Conservation (phyloP, 2,888 invertebrate genomes). For the Ceriagrion tenellum region DNA sequence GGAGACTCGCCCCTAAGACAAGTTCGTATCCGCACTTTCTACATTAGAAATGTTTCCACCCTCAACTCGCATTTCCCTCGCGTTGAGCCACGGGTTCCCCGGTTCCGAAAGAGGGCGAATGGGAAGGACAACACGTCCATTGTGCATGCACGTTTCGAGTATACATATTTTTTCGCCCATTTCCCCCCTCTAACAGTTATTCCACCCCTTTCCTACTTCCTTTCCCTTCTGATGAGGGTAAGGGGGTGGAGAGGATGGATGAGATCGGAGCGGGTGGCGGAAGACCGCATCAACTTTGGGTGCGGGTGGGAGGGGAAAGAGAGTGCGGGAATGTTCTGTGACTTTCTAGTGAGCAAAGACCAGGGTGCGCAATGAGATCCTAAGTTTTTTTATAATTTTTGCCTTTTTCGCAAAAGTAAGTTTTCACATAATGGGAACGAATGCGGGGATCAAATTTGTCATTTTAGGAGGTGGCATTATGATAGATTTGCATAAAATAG, state of each 20-base stretch:
- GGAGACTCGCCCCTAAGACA: not conserved
- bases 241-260: not conserved
- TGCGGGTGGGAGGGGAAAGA: not conserved
- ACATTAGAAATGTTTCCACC: not conserved
- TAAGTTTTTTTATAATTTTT: not conserved
- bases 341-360: too few species aligned
- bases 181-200: not conserved
- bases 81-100: not conserved
- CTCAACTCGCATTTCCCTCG: constrained; percentile 13
- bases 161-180: not conserved
- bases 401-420: not conserved
- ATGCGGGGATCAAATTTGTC: too few species aligned
- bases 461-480: too few species aligned
- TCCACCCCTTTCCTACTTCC: not conserved
- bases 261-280: not conserved
- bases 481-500: too few species aligned
- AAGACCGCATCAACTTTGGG: not conserved
- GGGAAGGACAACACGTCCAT: not conserved
- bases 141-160: not conserved
- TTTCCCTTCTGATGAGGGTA: not conserved
- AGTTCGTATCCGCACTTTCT: constrained; percentile 26
- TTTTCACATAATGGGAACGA: too few species aligned
- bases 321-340: not conserved
- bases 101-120: not conserved
- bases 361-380: too few species aligned